A percentile compares a stretch with the other conserved stretches of the same genome.
These are phyloP conservation scores for Mus musculus DNA, from an alignment of 2,113 vertebrate genomes.

Conservation along the genomic window DNA sequence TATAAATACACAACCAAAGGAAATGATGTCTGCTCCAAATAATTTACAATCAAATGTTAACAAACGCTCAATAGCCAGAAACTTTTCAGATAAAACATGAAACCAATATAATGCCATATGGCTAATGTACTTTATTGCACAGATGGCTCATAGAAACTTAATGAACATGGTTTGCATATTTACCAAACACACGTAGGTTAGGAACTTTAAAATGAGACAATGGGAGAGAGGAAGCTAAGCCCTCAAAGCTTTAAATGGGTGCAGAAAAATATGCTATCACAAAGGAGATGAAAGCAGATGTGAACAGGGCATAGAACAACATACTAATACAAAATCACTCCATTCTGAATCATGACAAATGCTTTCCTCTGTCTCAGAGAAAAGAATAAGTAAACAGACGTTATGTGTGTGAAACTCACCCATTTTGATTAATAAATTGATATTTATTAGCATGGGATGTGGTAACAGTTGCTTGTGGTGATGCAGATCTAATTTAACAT, in stretches of 20 bases:
- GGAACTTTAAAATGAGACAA: slow-evolving; percentile 46
- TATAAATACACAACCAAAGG: slow-evolving; percentile 55
- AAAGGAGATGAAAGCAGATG: background rate
- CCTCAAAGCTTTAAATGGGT: slow-evolving; percentile 25
- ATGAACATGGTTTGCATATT: slow-evolving; percentile 61
- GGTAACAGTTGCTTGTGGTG: background rate
- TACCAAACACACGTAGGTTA: slow-evolving; percentile 30
- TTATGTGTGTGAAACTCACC: background rate
- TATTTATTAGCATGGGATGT: background rate
- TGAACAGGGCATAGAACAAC: background rate
- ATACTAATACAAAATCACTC: slow-evolving; percentile 6
- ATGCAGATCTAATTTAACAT: slow-evolving; percentile 7
- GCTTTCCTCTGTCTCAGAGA: background rate
- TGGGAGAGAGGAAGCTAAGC: background rate
- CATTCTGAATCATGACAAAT: slow-evolving; percentile 5
- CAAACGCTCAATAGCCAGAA: slow-evolving; percentile 63
- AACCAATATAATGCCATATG: slow-evolving; percentile 62
- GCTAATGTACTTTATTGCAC: slow-evolving; percentile 59
- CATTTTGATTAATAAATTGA: slow-evolving; percentile 42
- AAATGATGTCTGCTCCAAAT: slow-evolving; percentile 28
- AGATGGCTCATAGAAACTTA: slow-evolving; percentile 66
- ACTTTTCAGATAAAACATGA: slow-evolving; percentile 67
- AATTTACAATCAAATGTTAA: slow-evolving; percentile 60
- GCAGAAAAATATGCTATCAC: background rate
- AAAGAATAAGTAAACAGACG: background rate